Evolutionary conservation across 2,888 invertebrate species (phyloP).

Genomic region (Meandrusa payeni): DNA sequence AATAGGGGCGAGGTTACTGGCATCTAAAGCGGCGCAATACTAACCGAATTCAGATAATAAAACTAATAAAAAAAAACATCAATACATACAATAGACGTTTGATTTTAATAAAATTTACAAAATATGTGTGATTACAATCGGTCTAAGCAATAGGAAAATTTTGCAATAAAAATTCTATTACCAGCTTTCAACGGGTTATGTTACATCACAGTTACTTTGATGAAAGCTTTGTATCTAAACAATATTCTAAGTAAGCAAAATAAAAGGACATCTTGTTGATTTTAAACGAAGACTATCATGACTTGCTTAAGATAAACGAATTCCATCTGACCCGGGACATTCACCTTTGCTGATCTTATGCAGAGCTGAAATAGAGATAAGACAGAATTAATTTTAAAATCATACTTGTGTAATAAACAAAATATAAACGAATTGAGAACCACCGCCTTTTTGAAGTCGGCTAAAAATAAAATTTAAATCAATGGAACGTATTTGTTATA

Average conservation of each 20-base stretch:
- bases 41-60: too few species aligned
- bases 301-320: conserved; percentile 78
- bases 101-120: too few species aligned
- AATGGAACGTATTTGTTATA: too few species aligned
- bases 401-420: conserved; percentile 3
- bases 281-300: too few species aligned
- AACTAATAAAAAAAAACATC: too few species aligned
- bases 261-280: neutral
- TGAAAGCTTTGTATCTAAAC: conserved; percentile 26
- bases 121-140: neutral
- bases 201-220: conserved; percentile 55
- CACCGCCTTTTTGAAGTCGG: too few species aligned
- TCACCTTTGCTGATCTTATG: conserved; percentile 82
- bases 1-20: too few species aligned
- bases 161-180: too few species aligned
- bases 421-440: conserved; percentile 4
- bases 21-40: too few species aligned
- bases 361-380: conserved; percentile 77
- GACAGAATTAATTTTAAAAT: conserved; percentile 33
- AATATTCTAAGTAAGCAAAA: conserved; percentile 7
- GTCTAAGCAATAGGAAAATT: neutral
- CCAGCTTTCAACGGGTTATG: too few species aligned
- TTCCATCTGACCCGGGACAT: conserved; percentile 82
- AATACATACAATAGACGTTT: too few species aligned
- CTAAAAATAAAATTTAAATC: too few species aligned